Base-by-base conservation (phyloP, 2,888 invertebrate species). In the Auanema freiburgensis region DNA sequence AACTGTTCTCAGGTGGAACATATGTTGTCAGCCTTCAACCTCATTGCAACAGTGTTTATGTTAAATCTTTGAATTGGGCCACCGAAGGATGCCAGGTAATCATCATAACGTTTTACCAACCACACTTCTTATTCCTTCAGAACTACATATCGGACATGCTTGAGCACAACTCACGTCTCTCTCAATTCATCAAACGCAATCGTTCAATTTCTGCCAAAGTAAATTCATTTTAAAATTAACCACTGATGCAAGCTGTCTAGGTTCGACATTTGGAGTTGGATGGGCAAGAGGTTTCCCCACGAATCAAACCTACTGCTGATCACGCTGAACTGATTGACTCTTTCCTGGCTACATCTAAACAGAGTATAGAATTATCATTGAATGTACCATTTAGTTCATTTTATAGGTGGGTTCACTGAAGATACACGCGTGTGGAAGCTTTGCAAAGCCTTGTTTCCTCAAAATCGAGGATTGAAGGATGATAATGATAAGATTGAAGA, bases 381-480 rank as follows among this genome's bases (percentile, higher is more conserved):
- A 33, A 33, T 8, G 3, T 3, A 33, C 8, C 33, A 5, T 5
- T 5, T 5, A 21, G 6, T 3, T 18, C 33, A 21, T 21, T 5
- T 50, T 63, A 23, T 43, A 63, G 63, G 53, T 14, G 68, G 63
- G 24, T 62, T 61, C 40, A 59, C 63, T 24, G 61, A 50, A 11
- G 68, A 73, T 25, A 57, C 50, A 10, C 65, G 69, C 0, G 69
- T 76, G 3, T 76, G 75, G 75, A 65, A 65, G 49, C 63, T 76
- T 41, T 59, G 66, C 21, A 21, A 57, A 1, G 66, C 66, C 4
- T 64, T 76, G 2, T 76, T 73, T 55, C 75, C 75, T 10, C 65
- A 49, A 12, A 59, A 59, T 41, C 46, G 65, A 11, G 60, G 60
- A 49, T 58, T 49, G 49, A 11, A 16, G 56, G 33, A 33, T 33